phyloP scores from a whole-genome alignment of 1,140 invertebrate genomes.

The Lutraria rhynchaena region DNA sequence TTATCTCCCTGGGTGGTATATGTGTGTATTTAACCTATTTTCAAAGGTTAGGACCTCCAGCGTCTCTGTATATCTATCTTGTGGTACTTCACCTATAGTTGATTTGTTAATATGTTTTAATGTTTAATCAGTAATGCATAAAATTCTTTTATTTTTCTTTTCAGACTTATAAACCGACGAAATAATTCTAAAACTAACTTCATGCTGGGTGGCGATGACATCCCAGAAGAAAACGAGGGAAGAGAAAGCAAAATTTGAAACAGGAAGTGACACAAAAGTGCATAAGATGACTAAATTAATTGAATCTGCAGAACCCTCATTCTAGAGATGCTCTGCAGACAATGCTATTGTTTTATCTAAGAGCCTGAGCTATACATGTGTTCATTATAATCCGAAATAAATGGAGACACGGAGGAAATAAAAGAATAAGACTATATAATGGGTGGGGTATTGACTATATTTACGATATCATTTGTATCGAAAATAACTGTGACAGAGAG shows the following conservation, averaged over 20 bases:
- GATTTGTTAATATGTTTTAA: no score
- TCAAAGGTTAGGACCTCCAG: no score
- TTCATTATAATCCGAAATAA: neutral
- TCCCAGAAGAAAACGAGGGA: constrained; percentile 54
- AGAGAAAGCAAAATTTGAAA: constrained; percentile 54
- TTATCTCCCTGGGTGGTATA: no score
- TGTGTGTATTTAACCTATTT: no score
- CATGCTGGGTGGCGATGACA: constrained; percentile 44
- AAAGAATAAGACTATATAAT: neutral
- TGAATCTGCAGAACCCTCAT: neutral
- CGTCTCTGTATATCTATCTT: no score
- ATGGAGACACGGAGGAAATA: neutral
- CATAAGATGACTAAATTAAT: neutral
- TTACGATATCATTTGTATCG: no score
- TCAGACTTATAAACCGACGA: constrained; percentile 33
- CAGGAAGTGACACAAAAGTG: neutral
- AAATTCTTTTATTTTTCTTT: neutral
- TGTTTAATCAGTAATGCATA: no score
- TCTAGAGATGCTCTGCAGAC: neutral
- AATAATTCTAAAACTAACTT: constrained; percentile 50
- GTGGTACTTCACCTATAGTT: no score
- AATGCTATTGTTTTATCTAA: neutral
- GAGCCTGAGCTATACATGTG: neutral
- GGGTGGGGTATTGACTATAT: no score
- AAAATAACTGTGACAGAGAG: no score